phyloP scores from a whole-genome alignment of 2,797 vertebrate genomes.

The Thalassophryne amazonica region DNA sequence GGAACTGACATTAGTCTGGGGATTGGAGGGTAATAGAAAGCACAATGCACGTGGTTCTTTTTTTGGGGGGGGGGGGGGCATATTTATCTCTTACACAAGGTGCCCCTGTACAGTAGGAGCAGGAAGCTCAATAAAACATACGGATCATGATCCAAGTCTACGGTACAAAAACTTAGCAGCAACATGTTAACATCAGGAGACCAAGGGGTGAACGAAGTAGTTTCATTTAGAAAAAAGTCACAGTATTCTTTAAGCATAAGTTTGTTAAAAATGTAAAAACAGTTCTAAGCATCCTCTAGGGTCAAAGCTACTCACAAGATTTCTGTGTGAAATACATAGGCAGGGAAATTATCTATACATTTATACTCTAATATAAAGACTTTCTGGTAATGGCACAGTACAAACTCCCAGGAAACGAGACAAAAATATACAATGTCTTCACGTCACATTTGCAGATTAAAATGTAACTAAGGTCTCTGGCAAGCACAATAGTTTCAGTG shows the following conservation, averaged over 20 bases:
- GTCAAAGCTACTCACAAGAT: slow-evolving; percentile 78
- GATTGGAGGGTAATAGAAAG: slow-evolving; percentile 80
- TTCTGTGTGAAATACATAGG: slow-evolving; percentile 77
- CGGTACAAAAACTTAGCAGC: slow-evolving; percentile 93
- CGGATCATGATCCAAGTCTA: slow-evolving; percentile 86
- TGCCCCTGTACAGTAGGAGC: slow-evolving; percentile 85
- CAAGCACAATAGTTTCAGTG: slow-evolving; percentile 84
- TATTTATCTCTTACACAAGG: slow-evolving; percentile 90
- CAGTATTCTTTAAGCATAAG: slow-evolving; percentile 88
- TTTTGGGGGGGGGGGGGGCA: slow-evolving; percentile 76
- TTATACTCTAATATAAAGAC: slow-evolving; percentile 85
- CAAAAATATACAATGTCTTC: slow-evolving; percentile 86
- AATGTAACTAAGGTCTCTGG: slow-evolving; percentile 83
- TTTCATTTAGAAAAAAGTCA: slow-evolving; percentile 92
- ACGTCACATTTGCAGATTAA: slow-evolving; percentile 84
- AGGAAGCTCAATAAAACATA: slow-evolving; percentile 87
- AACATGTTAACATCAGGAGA: slow-evolving; percentile 94
- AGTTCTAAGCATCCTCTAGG: slow-evolving; percentile 81
- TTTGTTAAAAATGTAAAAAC: slow-evolving; percentile 89
- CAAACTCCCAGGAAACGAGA: slow-evolving; percentile 83
- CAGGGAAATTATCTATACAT: slow-evolving; percentile 81
- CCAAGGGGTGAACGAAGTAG: slow-evolving; percentile 91
- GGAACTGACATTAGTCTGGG: slow-evolving; percentile 94
- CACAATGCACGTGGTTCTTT: slow-evolving; percentile 86
- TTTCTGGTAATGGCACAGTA: slow-evolving; percentile 84